phyloP scores from a whole-genome alignment of 2,113 vertebrate genomes.

The Triplophysa dalaica region DNA sequence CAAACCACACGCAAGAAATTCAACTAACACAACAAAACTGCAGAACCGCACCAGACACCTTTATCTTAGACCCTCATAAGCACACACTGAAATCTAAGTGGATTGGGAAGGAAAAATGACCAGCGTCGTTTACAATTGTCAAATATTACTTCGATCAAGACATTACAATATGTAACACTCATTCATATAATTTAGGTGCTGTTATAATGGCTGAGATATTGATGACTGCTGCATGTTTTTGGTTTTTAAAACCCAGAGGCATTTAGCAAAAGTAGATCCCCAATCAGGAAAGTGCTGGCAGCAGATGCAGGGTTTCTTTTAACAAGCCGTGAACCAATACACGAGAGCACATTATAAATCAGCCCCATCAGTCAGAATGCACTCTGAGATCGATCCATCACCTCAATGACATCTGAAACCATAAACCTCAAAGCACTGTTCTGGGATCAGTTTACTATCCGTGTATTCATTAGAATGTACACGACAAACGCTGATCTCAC shows the following conservation, averaged over 20 bases:
- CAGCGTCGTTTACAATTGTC: background rate
- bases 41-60: background rate
- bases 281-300: slow-evolving; percentile 67
- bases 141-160: background rate
- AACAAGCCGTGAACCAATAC: slow-evolving; percentile 62
- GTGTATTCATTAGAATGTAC: slow-evolving; percentile 13
- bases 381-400: slow-evolving; percentile 49
- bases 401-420: slow-evolving; percentile 30
- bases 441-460: slow-evolving; percentile 37
- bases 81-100: background rate
- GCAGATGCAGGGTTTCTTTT: slow-evolving; percentile 56
- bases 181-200: slow-evolving; percentile 11
- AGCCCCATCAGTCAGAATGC: slow-evolving; percentile 59
- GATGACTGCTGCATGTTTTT: slow-evolving; percentile 1
- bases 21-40: too few relatives aligned
- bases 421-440: slow-evolving; percentile 15
- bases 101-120: background rate
- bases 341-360: slow-evolving; percentile 63
- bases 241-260: slow-evolving; percentile 29
- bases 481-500: slow-evolving; percentile 3
- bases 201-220: background rate
- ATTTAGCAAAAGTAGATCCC: slow-evolving; percentile 58
- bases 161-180: background rate
- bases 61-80: background rate
- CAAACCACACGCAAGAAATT: background rate